These are phyloP conservation scores for Passer montanus DNA, from an alignment of 2,113 vertebrate species.

Conservation along the genomic window DNA sequence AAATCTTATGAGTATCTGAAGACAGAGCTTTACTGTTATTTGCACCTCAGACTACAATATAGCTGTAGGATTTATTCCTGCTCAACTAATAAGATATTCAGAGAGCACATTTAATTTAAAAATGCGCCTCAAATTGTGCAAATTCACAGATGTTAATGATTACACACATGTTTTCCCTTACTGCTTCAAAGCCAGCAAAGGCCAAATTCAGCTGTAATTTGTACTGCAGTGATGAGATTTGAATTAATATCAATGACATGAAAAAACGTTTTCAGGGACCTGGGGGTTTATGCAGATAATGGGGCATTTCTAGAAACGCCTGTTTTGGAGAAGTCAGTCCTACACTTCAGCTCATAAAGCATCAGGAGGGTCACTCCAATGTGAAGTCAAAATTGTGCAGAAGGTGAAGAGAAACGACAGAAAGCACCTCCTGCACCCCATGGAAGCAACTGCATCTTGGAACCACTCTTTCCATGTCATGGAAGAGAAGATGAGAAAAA, in stretches of 20 bases:
- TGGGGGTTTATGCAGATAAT: neutral
- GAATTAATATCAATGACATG: neutral
- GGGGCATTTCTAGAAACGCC: neutral
- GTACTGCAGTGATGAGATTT: neutral
- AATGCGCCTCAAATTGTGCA: neutral
- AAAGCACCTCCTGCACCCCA: neutral
- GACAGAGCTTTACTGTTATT: neutral
- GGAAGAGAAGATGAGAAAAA: neutral
- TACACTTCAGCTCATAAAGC: neutral
- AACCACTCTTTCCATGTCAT: neutral
- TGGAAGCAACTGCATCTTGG: neutral
- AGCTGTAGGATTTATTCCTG: neutral
- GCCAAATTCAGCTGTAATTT: slow-evolving; percentile 26
- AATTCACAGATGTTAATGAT: slow-evolving; percentile 52
- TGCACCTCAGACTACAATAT: neutral
- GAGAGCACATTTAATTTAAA: neutral
- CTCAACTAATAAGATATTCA: neutral
- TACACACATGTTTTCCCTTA: slow-evolving; percentile 15
- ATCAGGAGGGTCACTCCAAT: neutral
- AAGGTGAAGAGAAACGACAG: neutral
- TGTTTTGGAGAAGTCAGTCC: neutral
- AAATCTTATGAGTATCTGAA: neutral
- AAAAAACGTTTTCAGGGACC: neutral
- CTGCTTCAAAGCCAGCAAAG: slow-evolving; percentile 4
- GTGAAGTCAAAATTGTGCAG: neutral